Evolutionary conservation across 2,888 invertebrate genomes (phyloP), one percentile per base, ranked within the genome.

Genomic region (Diarsia dahlii): DNA sequence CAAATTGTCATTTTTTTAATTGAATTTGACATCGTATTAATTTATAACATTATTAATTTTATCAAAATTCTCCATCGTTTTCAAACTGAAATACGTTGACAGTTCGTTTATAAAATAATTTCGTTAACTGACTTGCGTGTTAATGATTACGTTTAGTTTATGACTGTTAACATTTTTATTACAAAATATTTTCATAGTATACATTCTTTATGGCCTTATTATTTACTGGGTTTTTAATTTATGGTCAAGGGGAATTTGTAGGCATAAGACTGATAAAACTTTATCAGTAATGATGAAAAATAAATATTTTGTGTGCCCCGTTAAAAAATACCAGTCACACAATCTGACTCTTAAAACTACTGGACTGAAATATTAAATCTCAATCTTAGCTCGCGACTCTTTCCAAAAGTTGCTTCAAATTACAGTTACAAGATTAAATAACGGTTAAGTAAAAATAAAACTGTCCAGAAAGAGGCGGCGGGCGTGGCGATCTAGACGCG

Each of bases 91-190:
- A 52, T 63, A 50, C 20, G 56, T 20, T 67, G 23, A 81, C 34
- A 74, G 75, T 74, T 62, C 9, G 15, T 50, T 23, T 20, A 39
- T 20, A 58, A 1, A 74, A 52, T 67, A n/a, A 64, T 65, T 64
- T 45, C 10, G 50, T 48, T 54, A 34, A 65, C 1, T 46, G 15
- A 18, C 60, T 81, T 85, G 87, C 85, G 85, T 87, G 86, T 72
- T 77, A 67, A 83, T 76, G 67, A 72, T 71, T 64, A 23, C 65
- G 58, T 76, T 80, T 72, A 63, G 64, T 85, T 85, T 83, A 83
- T 76, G 80, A 65, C 54, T 74, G 68, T 74, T 83, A 67, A 74
- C 34, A 58, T 56, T 52, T 74, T 84, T 73, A 69, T 79, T 69
- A 66, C 20, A 39, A 80, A 60, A 50, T 77, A 74, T 83, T 74